Base-by-base conservation (phyloP, 2,888 invertebrate genomes). In the Cremastinae sp. region DNA sequence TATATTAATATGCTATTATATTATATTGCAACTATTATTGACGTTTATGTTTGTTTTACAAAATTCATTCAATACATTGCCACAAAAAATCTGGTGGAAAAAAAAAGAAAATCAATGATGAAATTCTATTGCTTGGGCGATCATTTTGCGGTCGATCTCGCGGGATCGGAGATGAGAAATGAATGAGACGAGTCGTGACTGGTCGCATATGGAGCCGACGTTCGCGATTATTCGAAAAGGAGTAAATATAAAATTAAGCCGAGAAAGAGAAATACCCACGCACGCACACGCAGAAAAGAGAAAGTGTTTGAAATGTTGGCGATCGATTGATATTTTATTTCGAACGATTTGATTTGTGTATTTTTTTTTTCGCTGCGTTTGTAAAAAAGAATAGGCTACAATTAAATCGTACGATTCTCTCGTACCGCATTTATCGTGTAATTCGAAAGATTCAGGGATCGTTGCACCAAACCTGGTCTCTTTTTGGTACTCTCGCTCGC, bases 41-140 rank as follows among this genome's bases (percentile, higher is more conserved):
- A 77, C 79, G 81, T 80, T 80, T 79, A 78, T 79, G 73, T 80
- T 80, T 76, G 66, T 80, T 75, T 78, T 61, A 70, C 70, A 65
- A 79, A 79, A 79, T 78, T 77, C 49, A 74, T 77, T 71, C 64
- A 74, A 62, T 59, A 64, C 77, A 73, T 77, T 65, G 58, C 72
- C 59, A 72, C 71, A 59, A 37, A 58, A 18, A 28, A 28, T 28
- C 53, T 64, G 22, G 65, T 58, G 58, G 28, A 58, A 55, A 59
- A 39, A 49, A 70, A 45, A 47, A 58, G 64, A 35, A 59, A 68
- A 61, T 74, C 55, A 75, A 64, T 73, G 78, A 70, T 66, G 59
- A 64, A 71, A 74, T 74, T 71, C 74, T 77, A 62, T 64, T 64
- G 68, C 53, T 73, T 55, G 28, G 45, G 64, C 61, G 75, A 75